These are phyloP conservation scores for Falco naumanni DNA, from an alignment of 2,797 vertebrate genomes.

Conservation along the genomic window DNA sequence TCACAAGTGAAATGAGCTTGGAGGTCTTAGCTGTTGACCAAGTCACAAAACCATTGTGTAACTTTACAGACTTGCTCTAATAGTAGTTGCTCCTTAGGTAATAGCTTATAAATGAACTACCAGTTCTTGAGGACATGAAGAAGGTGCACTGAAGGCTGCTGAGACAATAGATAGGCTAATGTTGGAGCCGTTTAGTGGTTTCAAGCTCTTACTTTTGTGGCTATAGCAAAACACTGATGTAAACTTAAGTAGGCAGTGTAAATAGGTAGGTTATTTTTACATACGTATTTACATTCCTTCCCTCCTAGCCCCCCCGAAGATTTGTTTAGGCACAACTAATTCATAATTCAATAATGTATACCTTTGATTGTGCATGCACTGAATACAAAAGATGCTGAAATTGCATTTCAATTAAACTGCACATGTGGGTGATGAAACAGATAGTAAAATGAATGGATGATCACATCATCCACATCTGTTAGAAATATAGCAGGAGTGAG, in stretches of 20 bases:
- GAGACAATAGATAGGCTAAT: background rate
- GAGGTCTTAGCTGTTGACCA: constrained; percentile 6
- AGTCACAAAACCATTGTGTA: background rate
- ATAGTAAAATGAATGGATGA: constrained; percentile 27
- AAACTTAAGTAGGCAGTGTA: background rate
- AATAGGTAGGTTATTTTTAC: background rate
- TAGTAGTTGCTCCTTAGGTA: background rate
- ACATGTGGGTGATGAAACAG: constrained; percentile 14
- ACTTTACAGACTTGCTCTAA: constrained; percentile 15
- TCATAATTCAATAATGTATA: constrained; percentile 27
- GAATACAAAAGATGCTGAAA: constrained; percentile 33
- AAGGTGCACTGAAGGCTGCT: background rate
- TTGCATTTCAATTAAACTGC: constrained; percentile 45
- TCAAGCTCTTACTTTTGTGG: background rate
- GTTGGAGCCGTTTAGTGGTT: background rate
- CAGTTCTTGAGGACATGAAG: background rate
- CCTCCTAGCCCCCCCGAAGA: background rate
- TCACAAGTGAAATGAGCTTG: constrained; percentile 51
- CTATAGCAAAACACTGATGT: background rate
- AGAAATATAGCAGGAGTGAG: background rate
- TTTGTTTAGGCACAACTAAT: constrained; percentile 45
- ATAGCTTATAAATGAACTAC: background rate
- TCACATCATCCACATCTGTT: background rate
- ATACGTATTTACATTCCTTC: background rate
- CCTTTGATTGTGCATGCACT: background rate